Evolutionary conservation across 1,140 invertebrate genomes (phyloP).

Genomic region (Diorhabda sublineata): DNA sequence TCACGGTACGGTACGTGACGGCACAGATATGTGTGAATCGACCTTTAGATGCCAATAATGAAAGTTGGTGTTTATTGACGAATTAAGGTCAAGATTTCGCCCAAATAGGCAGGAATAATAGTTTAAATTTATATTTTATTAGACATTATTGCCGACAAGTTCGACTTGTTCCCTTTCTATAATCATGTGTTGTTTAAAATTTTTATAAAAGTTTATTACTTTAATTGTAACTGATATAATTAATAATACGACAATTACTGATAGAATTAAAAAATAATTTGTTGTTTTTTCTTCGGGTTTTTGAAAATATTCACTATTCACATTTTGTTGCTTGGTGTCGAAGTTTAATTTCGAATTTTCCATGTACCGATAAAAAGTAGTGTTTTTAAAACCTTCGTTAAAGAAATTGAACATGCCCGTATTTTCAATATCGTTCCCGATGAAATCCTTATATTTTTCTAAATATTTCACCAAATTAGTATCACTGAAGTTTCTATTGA

Average conservation of each 20-base stretch:
- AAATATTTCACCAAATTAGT: constrained; percentile 14
- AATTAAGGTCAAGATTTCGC: no score
- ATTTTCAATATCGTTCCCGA: background rate
- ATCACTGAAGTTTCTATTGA: constrained; percentile 13
- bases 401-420: constrained; percentile 11
- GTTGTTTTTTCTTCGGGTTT: background rate
- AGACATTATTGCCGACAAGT: background rate
- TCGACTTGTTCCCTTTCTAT: background rate
- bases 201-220: background rate
- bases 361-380: constrained; percentile 8
- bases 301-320: background rate
- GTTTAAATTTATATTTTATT: no score
- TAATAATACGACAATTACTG: background rate
- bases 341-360: constrained; percentile 2
- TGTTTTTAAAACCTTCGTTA: constrained; percentile 14
- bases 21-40: no score
- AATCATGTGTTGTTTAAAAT: background rate
- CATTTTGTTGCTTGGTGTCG: background rate
- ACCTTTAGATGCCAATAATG: no score
- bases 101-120: no score
- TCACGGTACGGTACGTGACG: no score
- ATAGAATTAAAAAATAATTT: background rate
- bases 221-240: background rate
- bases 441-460: background rate
- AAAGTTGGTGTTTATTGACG: no score